phyloP scores from a whole-genome alignment of 2,113 vertebrate species.

The Calypte anna region DNA sequence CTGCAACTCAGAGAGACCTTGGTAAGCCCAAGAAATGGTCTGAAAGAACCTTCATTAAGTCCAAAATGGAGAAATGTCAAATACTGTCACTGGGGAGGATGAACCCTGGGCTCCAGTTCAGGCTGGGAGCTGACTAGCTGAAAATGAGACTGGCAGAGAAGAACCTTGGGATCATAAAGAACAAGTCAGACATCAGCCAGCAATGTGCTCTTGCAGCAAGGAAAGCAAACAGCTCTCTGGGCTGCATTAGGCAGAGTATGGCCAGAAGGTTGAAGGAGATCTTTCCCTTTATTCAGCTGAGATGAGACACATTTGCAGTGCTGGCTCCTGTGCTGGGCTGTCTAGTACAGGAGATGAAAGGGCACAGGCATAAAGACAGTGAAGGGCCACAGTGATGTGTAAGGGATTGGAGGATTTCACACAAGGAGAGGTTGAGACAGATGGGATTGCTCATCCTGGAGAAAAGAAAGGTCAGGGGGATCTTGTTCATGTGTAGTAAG shows the following conservation, averaged over 20 bases:
- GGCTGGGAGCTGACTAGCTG: rapidly evolving
- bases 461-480: not conserved
- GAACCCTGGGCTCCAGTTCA: not conserved
- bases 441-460: not conserved
- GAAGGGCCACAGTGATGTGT: not conserved
- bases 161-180: not conserved
- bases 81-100: not conserved
- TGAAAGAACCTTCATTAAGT: not conserved
- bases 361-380: not conserved
- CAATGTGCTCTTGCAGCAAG: not conserved
- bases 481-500: not conserved
- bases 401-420: not conserved
- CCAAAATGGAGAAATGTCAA: not conserved
- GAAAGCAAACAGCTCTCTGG: not conserved
- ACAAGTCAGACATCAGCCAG: not conserved
- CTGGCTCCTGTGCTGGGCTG: not conserved
- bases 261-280: not conserved
- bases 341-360: not conserved
- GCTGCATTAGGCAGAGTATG: not conserved
- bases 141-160: not conserved
- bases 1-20: not conserved
- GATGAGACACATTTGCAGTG: not conserved
- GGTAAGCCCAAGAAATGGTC: not conserved
- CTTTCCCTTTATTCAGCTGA: not conserved
- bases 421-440: not conserved